Conservation (phyloP, 2,797 vertebrate species). For the Momotus momota region DNA sequence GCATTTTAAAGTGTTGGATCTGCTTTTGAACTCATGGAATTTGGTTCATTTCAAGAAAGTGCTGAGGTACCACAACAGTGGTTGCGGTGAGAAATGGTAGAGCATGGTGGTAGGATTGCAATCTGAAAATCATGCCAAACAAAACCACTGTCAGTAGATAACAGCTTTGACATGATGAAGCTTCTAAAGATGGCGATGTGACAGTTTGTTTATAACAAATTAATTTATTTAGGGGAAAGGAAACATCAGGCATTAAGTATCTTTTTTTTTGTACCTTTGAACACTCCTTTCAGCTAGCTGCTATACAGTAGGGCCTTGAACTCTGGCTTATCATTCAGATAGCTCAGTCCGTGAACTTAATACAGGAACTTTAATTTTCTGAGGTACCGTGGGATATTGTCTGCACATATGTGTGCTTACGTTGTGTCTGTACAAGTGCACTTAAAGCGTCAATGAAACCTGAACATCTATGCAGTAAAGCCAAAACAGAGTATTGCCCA, state of each 20-base stretch:
- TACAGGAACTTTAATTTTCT: neutral
- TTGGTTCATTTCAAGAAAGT: neutral
- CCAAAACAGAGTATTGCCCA: neutral
- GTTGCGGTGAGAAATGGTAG: neutral
- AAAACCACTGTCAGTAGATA: neutral
- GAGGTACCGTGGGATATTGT: neutral
- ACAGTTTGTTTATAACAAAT: constrained; percentile 22
- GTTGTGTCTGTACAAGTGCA: neutral
- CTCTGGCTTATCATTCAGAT: neutral
- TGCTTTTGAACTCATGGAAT: neutral
- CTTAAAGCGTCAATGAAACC: neutral
- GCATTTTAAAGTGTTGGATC: neutral
- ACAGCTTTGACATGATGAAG: neutral
- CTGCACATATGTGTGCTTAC: neutral
- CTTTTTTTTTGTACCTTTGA: constrained; percentile 12
- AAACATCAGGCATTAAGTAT: neutral
- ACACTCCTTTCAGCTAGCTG: neutral
- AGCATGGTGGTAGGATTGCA: neutral
- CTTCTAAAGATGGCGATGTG: constrained; percentile 4
- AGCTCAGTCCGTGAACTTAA: neutral
- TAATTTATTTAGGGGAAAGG: constrained; percentile 24
- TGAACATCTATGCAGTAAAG: neutral
- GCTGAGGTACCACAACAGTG: neutral
- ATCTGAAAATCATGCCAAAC: neutral
- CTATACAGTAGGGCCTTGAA: neutral